phyloP scores from a whole-genome alignment of 2,888 invertebrate genomes.

The Syritta pipiens region DNA sequence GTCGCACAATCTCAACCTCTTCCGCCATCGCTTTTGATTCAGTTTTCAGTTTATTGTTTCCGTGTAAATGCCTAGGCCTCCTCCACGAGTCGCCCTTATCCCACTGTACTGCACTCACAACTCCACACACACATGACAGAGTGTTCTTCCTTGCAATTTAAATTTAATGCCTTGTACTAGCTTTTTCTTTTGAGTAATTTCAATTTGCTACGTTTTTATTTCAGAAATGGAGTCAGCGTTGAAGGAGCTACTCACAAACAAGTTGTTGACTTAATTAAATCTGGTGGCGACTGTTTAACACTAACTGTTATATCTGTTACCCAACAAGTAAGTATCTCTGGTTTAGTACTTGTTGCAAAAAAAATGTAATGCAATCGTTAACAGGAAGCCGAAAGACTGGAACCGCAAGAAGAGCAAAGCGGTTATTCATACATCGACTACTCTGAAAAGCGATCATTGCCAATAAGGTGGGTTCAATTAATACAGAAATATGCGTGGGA shows the following conservation, averaged over 20 bases:
- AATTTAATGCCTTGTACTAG: slow-evolving; percentile 39
- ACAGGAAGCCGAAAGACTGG: slow-evolving; percentile 90
- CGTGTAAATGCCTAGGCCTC: slow-evolving; percentile 24
- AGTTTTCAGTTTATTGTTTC: slow-evolving; percentile 40
- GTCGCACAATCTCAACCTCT: slow-evolving; percentile 40
- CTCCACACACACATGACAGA: background rate
- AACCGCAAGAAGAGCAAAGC: slow-evolving; percentile 88
- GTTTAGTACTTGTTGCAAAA: no score
- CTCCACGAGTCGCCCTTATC: slow-evolving; percentile 6
- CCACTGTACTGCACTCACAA: no score
- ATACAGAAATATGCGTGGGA: no score
- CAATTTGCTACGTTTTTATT: no score
- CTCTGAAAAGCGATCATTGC: slow-evolving; percentile 94
- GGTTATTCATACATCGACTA: slow-evolving; percentile 93
- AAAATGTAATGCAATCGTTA: background rate
- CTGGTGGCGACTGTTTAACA: slow-evolving; percentile 97
- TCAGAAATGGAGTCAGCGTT: slow-evolving; percentile 97
- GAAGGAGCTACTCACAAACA: slow-evolving; percentile 99
- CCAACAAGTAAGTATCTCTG: slow-evolving; percentile 89
- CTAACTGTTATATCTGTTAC: slow-evolving; percentile 98
- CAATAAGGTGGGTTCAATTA: slow-evolving; percentile 82
- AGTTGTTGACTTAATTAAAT: slow-evolving; percentile 99
- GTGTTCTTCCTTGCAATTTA: slow-evolving; percentile 40
- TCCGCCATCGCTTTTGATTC: slow-evolving; percentile 38
- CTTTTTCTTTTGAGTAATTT: slow-evolving; percentile 19